Conservation (phyloP, 2,888 invertebrate genomes). For the Tortricodes alternella region DNA sequence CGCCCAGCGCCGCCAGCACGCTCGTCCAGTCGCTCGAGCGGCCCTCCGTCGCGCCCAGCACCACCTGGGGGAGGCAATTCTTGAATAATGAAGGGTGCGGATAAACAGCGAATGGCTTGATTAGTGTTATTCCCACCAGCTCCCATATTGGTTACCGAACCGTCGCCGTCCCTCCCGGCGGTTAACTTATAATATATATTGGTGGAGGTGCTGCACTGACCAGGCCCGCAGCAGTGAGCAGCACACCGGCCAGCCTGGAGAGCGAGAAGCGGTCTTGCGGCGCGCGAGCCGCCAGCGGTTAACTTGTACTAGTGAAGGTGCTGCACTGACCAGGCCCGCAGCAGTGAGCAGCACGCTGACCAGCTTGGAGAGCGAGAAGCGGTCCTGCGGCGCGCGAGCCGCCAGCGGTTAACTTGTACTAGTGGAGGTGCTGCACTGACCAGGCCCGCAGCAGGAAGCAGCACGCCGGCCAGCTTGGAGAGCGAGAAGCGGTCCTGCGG, state of each 20-base stretch:
- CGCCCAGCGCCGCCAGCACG: constrained; percentile 90
- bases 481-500: constrained; percentile 92
- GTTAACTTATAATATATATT: too few relatives aligned
- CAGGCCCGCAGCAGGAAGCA: constrained; percentile 89
- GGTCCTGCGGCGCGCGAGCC: constrained; percentile 91
- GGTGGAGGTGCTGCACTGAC: constrained; percentile 84
- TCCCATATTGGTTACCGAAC: too few relatives aligned
- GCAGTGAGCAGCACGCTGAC: constrained; percentile 91
- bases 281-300: constrained; percentile 93
- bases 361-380: constrained; percentile 93
- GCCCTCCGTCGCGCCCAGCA: constrained; percentile 89
- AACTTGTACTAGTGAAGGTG: too few relatives aligned
- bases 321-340: constrained; percentile 87
- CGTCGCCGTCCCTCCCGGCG: too few relatives aligned
- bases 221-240: constrained; percentile 89
- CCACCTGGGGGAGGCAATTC: too few relatives aligned
- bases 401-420: too few relatives aligned
- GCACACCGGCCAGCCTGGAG: constrained; percentile 91
- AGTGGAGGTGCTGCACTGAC: constrained; percentile 84
- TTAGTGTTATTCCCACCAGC: too few relatives aligned
- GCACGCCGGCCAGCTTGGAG: constrained; percentile 91
- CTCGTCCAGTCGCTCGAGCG: constrained; percentile 86
- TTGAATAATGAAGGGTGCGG: too few relatives aligned
- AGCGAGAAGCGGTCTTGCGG: constrained; percentile 92
- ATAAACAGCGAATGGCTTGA: too few relatives aligned